Base-by-base conservation (phyloP, 2,888 invertebrate species). In the Lingula anatina region DNA sequence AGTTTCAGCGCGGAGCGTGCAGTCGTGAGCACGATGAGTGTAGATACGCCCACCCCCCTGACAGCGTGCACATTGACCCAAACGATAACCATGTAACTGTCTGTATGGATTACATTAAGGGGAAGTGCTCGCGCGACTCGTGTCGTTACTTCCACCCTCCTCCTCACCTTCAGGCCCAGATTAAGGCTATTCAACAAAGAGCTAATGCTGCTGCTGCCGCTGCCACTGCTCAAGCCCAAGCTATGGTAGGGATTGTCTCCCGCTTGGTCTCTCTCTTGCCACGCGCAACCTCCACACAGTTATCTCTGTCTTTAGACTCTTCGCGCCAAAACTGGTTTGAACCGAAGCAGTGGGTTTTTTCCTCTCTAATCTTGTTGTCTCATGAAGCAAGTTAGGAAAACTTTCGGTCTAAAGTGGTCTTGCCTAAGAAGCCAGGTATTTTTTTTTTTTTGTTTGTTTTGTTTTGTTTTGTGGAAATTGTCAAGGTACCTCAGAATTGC, bases 71-170 rank as follows among this genome's bases (percentile, higher is more conserved):
- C 82, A 87, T 91, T 84, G 92, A 91, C 61, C 57, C 64, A 85
- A 89, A 89, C 83, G 94, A 94, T 87, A 93, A 93, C 87, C 89
- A 90, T 61, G 93, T 94, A 86, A 93, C 93, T 85, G 93, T 94
- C 86, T 95, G 95, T 91, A 94, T 94, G 93, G 94, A 95, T 87
- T 93, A 90, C 86, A 89, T 94, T 57, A 73, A 75, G 66, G 74
- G 75, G 57, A 75, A 75, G 87, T 94, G 94, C 88, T 87, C 89
- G 86, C 91, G 94, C 86, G 92, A 93, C 85, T 90, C 91, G 86
- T 95, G 95, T 90, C 91, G 93, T 87, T 94, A 94, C 90, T 94
- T 93, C 88, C 94, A 95, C 87, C 94, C 94, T 85, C 94, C 94
- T 86, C 88, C 92, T 87, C 94, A 95, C 90, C 92, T 95, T 85